Percentiles rank a stretch among this genome's conserved stretches.
Evolutionary conservation across 1,140 invertebrate genomes (phyloP).

Genomic region (Atta colombica): DNA sequence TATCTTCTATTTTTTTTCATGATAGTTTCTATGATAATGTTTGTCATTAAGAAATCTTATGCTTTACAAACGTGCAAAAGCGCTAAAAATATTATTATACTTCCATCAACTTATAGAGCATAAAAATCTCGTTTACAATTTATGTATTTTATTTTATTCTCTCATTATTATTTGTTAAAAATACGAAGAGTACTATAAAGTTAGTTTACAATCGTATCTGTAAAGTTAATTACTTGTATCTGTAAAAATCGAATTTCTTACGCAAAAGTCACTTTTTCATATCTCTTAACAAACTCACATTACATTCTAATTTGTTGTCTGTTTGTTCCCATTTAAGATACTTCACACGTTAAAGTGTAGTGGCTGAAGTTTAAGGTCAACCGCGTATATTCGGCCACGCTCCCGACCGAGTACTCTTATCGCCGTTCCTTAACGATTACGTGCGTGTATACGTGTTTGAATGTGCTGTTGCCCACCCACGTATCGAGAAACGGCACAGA

Average conservation of each 20-base stretch:
- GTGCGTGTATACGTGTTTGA: constrained; percentile 42
- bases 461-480: constrained; percentile 17
- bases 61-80: background rate
- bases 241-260: background rate
- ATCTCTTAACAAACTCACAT: background rate
- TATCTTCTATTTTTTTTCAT: background rate
- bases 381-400: constrained; percentile 60
- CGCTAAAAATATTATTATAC: background rate
- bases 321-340: background rate
- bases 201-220: too few species aligned
- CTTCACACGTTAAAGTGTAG: background rate
- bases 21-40: background rate
- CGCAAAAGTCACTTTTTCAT: background rate
- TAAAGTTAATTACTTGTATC: background rate
- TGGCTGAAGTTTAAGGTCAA: constrained; percentile 76
- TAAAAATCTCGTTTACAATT: too few species aligned
- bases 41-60: constrained; percentile 5
- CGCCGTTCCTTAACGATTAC: constrained; percentile 59
- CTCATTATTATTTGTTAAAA: background rate
- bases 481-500: background rate
- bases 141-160: background rate
- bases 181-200: background rate
- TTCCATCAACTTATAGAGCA: background rate
- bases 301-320: background rate
- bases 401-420: constrained; percentile 52